Evolutionary conservation across 1,140 invertebrate species (phyloP), one percentile per base, ranked within the genome.

Genomic region (Drosophila gunungcola): DNA sequence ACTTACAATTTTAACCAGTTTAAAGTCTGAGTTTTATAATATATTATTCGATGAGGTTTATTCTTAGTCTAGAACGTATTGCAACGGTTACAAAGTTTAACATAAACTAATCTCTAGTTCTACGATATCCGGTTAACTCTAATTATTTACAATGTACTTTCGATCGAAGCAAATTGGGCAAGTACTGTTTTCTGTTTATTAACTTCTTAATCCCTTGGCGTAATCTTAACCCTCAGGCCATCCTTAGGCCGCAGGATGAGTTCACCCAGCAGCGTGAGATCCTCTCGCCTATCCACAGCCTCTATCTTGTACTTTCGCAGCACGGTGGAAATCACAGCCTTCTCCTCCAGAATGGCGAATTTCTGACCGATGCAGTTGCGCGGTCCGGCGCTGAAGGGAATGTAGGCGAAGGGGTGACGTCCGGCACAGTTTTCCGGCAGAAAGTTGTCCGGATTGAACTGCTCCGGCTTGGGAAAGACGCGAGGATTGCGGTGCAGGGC

Each of bases 361-460:
- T 95, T 96, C 89, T 96, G 95, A 55, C 96, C 95, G 21, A 92
- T 92, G 61, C 91, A 97, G 82, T 96, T 97, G 68, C 96, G 93
- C 2, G 95, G 94, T 4, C 96, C 96, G 43, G 95, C 96, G 77
- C 95, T 96, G 89, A 97, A 97, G 9, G 96, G 96, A 21, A 96
- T 94, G 77, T 95, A 97, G 2, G 95, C 93, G 77, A 94, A 96
- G 0, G 95, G 94, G 86, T 95, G 93, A 56, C 95, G 92, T 36
- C 94, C 93, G 38, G 91, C 90, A 29, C 92, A 92, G 78, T 95
- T 95, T 67, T 94, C 93, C 11, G 95, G 94, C 25, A 95, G 86
- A 92, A 97, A 97, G 78, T 96, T 93, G 58, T 97, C 96, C 0
- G 97, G 97, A 91, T 97, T 94, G 88, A 96, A 97, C 46, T 93